Evolutionary conservation across 64 coral and sea anemone species (phyloP).

Genomic region (Platygyra sinensis): DNA sequence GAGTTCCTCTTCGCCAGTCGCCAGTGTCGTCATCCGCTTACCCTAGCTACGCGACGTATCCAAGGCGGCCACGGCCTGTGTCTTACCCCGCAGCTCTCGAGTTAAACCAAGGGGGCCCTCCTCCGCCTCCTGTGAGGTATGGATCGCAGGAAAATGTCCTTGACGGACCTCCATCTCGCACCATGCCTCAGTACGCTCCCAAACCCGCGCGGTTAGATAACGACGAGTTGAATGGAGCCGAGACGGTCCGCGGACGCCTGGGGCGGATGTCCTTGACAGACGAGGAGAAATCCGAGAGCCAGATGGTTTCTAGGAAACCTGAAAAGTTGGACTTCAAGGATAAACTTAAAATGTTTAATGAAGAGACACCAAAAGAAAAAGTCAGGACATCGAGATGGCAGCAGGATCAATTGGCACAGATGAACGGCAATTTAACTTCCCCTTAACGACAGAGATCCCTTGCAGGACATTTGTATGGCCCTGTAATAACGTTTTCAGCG

Average conservation of each 20-base stretch:
- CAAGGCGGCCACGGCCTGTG: slow-evolving; percentile 49
- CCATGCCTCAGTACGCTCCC: slow-evolving; percentile 38
- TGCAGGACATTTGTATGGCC: not conserved
- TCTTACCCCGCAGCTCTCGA: slow-evolving; percentile 60
- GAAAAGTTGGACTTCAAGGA: slow-evolving; percentile 81
- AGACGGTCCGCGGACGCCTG: slow-evolving; percentile 54
- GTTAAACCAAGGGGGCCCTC: slow-evolving; percentile 32
- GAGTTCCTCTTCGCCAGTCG: slow-evolving; percentile 30
- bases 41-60: slow-evolving; percentile 49
- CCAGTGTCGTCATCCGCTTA: slow-evolving; percentile 40
- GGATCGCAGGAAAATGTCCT: slow-evolving; percentile 59
- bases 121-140: slow-evolving; percentile 4
- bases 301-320: slow-evolving; percentile 77
- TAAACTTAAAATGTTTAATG: slow-evolving; percentile 90
- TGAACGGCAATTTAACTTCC: slow-evolving; percentile 55
- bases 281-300: slow-evolving; percentile 69
- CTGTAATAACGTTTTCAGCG: not conserved
- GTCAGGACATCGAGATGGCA: slow-evolving; percentile 74
- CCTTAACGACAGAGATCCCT: not conserved
- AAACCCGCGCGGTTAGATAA: slow-evolving; percentile 56
- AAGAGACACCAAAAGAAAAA: slow-evolving; percentile 72
- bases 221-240: slow-evolving; percentile 25
- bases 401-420: slow-evolving; percentile 56
- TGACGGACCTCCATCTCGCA: slow-evolving; percentile 9
- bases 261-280: slow-evolving; percentile 76